Base-by-base conservation (phyloP, 2,113 vertebrate species). In the Antechinus flavipes region DNA sequence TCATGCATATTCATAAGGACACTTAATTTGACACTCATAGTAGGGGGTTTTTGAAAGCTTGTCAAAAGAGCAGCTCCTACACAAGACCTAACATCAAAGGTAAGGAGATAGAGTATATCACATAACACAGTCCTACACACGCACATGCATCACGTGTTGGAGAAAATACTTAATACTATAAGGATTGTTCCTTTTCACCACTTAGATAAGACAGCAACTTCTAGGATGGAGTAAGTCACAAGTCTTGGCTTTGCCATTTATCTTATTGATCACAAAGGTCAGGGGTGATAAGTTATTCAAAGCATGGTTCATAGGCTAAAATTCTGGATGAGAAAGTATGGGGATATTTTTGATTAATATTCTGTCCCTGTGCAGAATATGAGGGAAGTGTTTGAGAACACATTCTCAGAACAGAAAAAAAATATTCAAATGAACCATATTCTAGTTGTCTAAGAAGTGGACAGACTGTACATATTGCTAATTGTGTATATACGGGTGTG, bases 1-100 rank as follows among this genome's bases (percentile, higher is more conserved):
- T 98, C 97, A 98, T 98, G 97, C 97, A 98, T 99, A 98, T 99
- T 98, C 98, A 99, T 98, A 97, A 98, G 97, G 93, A 55, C 95
- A 94, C 97, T 99, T 98, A 98, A 98, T 98, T 98, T 92, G 97
- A 98, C 97, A 97, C 98, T 98, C 97, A 47, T 98, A 94, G 97
- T 96, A 96, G 98, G 98, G 97, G 96, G 93, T 91, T 97, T 98
- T 98, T 98, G 98, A 98, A 97, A 98, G 97, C 98, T 98, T 95
- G 96, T 98, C 97, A 94, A 92, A 97, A 98, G 96, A 98, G 97
- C 96, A 98, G 95, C 94, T 94, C 97, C 96, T 68, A 97, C 98
- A 98, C 95, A 97, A 98, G 95, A 97, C 93, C 93, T 95, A 97
- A 96, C 92, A 98, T 98, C 96, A 97, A 98, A 98, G 96, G 95